These are phyloP conservation scores for Charina bottae DNA, from an alignment of 2,113 vertebrate species.

Conservation along the genomic window DNA sequence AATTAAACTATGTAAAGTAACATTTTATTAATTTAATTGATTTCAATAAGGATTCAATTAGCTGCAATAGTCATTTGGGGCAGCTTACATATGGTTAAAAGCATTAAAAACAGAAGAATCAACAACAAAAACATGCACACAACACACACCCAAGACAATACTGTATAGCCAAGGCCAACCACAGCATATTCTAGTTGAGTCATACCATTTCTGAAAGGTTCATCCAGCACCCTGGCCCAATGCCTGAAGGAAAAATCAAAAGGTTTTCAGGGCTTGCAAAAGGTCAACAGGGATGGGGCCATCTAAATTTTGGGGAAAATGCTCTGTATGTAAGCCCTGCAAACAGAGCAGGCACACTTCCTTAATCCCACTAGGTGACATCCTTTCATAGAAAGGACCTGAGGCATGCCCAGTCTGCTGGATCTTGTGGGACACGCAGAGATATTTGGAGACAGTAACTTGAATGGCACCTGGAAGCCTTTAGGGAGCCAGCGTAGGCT, in stretches of 20 bases:
- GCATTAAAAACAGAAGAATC: neutral
- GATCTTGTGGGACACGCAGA: neutral
- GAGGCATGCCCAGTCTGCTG: neutral
- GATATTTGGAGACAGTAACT: neutral
- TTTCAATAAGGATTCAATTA: neutral
- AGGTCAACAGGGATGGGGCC: neutral
- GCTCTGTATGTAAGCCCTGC: neutral
- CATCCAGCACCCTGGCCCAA: neutral
- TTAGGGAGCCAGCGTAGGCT: too few species aligned
- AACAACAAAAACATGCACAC: neutral
- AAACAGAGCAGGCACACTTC: neutral
- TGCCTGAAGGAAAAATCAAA: neutral
- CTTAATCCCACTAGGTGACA: neutral
- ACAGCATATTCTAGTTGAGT: neutral
- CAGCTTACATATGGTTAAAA: neutral
- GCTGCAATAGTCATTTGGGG: neutral
- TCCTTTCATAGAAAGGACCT: neutral
- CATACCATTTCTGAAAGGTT: neutral
- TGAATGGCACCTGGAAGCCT: neutral
- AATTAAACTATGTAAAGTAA: neutral
- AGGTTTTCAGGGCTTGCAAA: neutral
- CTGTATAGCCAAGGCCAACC: neutral
- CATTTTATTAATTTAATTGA: neutral
- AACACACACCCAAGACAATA: neutral
- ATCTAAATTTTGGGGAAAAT: neutral